Evolutionary conservation across 2,888 invertebrate genomes (phyloP).

Genomic region (Xanthia togata): DNA sequence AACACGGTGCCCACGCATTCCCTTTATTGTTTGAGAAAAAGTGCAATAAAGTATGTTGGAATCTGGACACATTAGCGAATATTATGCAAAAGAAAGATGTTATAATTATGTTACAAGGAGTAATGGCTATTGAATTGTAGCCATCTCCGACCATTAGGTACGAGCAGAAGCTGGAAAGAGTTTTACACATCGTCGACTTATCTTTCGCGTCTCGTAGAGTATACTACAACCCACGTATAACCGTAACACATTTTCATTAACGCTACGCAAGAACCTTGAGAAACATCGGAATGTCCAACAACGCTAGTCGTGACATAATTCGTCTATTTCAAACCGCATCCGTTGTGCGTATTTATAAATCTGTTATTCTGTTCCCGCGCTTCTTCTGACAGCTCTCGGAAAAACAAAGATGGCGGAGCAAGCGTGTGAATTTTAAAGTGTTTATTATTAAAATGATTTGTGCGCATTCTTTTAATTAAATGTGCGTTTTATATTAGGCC

Average conservation of each 20-base stretch:
- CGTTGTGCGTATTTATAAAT: constrained; percentile 77
- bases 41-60: constrained; percentile 10
- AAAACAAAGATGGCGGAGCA: constrained; percentile 63
- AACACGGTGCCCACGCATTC: constrained; percentile 3
- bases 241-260: constrained; percentile 63
- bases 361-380: constrained; percentile 69
- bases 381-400: constrained; percentile 60
- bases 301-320: constrained; percentile 81
- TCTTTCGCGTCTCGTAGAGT: constrained; percentile 32
- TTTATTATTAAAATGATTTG: constrained; percentile 33
- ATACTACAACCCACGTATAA: constrained; percentile 30
- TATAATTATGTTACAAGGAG: no score
- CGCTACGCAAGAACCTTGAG: constrained; percentile 63
- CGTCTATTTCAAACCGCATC: constrained; percentile 81
- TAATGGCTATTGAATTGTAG: constrained; percentile 23
- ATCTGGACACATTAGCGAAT: background rate
- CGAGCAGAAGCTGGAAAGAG: background rate
- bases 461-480: constrained; percentile 9
- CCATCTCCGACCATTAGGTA: constrained; percentile 19
- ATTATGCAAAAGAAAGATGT: background rate
- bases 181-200: constrained; percentile 36
- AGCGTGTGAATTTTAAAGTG: constrained; percentile 36
- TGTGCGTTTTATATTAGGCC: background rate
- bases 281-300: constrained; percentile 63
- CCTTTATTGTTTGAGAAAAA: constrained; percentile 9